Conservation (phyloP, 1,140 invertebrate genomes). For the Gryllus bimaculatus region DNA sequence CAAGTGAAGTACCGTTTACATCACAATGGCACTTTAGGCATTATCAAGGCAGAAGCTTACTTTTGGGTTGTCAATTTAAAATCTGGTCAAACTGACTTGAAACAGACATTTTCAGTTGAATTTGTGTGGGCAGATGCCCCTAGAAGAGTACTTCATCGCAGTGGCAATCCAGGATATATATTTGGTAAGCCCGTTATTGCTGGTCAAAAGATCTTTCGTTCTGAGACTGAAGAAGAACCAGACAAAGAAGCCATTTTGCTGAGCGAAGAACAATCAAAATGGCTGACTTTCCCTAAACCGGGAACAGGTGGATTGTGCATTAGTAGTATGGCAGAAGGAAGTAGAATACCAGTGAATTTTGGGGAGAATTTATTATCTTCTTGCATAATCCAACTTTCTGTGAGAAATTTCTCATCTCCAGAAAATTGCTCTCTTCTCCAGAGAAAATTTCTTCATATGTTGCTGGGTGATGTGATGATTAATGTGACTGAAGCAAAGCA, state of each 20-base stretch:
- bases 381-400: slow-evolving; percentile 9
- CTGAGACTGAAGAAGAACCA: slow-evolving; percentile 2
- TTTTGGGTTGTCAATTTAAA: slow-evolving; percentile 36
- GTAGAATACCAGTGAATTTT: slow-evolving; percentile 36
- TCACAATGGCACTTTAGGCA: slow-evolving; percentile 48
- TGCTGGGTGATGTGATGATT: slow-evolving; percentile 29
- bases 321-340: slow-evolving; percentile 14
- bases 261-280: slow-evolving; percentile 1
- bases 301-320: slow-evolving; percentile 35
- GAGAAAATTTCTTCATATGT: slow-evolving; percentile 34
- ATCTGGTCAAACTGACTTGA: slow-evolving; percentile 29
- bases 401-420: slow-evolving; percentile 20
- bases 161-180: slow-evolving; percentile 61
- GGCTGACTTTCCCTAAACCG: slow-evolving; percentile 32
- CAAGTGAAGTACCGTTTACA: slow-evolving; percentile 40
- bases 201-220: slow-evolving; percentile 28
- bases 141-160: slow-evolving; percentile 36
- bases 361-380: slow-evolving; percentile 33
- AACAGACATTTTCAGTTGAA: slow-evolving; percentile 40
- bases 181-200: slow-evolving; percentile 50
- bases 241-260: slow-evolving; percentile 18
- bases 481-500: slow-evolving; percentile 30
- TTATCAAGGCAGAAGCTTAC: slow-evolving; percentile 36
- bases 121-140: slow-evolving; percentile 40
- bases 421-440: slow-evolving; percentile 38